Evolutionary conservation across 1,140 invertebrate genomes (phyloP).

Genomic region (Hyles euphorbiae): DNA sequence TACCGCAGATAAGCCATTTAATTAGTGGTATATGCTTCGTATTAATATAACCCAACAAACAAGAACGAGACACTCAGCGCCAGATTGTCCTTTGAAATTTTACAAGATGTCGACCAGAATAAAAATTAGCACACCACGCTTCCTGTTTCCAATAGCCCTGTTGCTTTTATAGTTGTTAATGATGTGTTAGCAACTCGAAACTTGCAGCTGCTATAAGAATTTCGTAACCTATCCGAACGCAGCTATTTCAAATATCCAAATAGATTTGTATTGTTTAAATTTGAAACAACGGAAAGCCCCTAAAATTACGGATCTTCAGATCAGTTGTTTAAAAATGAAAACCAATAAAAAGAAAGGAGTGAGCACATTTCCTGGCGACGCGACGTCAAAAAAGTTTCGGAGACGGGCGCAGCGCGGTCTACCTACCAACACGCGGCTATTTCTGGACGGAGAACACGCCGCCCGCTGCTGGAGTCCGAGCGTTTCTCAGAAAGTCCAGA

Average conservation of each 20-base stretch:
- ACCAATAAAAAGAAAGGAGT: constrained; percentile 20
- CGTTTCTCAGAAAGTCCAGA: constrained; percentile 31
- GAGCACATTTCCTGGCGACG: constrained; percentile 25
- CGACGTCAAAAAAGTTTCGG: constrained; percentile 13
- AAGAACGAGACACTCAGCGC: not conserved
- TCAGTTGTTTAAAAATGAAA: not conserved
- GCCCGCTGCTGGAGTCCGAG: constrained; percentile 25
- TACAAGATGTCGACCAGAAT: constrained; percentile 19
- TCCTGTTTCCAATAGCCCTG: constrained; percentile 19
- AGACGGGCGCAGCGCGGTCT: constrained; percentile 9
- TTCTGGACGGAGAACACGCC: constrained; percentile 26
- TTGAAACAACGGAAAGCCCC: no score
- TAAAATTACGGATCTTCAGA: no score
- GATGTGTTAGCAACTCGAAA: not conserved
- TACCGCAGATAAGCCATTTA: no score
- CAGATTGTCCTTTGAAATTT: constrained; percentile 20
- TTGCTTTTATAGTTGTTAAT: constrained; percentile 3
- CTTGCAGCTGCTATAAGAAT: no score
- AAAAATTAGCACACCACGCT: constrained; percentile 17
- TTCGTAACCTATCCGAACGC: no score
- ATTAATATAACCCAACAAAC: no score
- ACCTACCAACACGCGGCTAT: constrained; percentile 23
- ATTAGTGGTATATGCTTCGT: no score
- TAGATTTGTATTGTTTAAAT: no score
- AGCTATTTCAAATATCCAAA: no score